Percentiles rank a stretch among this genome's conserved stretches.
Evolutionary conservation across 35 echinoderm and acorn worm genomes (phyloP).

Genomic region (Apostichopus parvimensis): DNA sequence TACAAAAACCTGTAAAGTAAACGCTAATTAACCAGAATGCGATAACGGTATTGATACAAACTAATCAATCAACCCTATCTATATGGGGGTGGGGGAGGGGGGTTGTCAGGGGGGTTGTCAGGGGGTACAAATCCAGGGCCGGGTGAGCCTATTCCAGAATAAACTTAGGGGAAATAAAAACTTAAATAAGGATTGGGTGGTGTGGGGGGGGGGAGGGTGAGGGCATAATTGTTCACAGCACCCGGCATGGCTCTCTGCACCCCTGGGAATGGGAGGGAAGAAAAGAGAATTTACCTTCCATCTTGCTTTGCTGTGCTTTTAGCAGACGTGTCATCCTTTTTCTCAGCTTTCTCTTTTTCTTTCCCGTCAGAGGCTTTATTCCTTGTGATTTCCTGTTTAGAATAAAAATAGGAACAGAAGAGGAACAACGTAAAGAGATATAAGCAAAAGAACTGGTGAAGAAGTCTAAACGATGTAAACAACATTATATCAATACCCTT

Average conservation of each 20-base stretch:
- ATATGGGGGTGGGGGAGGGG: neutral
- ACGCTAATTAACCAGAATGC: too few relatives aligned
- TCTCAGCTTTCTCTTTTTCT: conserved; percentile 3
- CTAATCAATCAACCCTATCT: too few relatives aligned
- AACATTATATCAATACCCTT: neutral
- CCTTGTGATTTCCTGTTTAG: neutral
- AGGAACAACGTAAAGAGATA: neutral
- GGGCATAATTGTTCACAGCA: neutral
- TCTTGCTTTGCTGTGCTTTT: neutral
- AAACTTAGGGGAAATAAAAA: too few relatives aligned
- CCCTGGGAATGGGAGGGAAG: neutral
- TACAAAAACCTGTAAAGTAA: too few relatives aligned
- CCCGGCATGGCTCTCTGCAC: neutral
- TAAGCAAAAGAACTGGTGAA: neutral
- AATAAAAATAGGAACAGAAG: neutral
- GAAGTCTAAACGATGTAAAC: neutral
- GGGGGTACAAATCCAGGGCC: neutral
- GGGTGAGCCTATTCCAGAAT: too few relatives aligned
- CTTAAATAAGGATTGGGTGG: too few relatives aligned
- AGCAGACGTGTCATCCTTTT: conserved; percentile 10
- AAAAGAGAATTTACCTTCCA: neutral
- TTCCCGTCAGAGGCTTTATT: conserved; percentile 1
- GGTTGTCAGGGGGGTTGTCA: too few relatives aligned
- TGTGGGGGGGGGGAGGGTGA: neutral
- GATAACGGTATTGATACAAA: too few relatives aligned